Percentiles rank a stretch among this genome's conserved stretches.
These are phyloP conservation scores for Strix occidentalis DNA, from an alignment of 2,797 vertebrate genomes.

Conservation along the genomic window DNA sequence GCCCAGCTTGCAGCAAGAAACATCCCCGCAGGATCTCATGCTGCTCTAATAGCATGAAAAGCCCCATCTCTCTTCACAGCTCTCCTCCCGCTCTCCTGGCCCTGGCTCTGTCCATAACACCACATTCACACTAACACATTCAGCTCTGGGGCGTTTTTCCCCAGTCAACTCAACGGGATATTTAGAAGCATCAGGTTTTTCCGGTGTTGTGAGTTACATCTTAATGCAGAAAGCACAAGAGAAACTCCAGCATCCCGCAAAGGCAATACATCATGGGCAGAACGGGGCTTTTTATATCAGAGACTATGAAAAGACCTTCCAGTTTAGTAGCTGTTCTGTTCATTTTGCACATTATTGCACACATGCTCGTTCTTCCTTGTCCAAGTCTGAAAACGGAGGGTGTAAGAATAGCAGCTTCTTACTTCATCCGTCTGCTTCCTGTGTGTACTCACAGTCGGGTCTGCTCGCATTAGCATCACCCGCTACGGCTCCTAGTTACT, in stretches of 20 bases:
- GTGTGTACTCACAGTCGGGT: not conserved
- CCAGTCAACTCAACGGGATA: not conserved
- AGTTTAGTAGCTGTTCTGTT: constrained; percentile 31
- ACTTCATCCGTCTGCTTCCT: constrained; percentile 50
- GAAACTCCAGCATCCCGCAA: not conserved
- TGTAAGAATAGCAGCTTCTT: constrained; percentile 44
- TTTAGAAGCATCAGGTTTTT: not conserved
- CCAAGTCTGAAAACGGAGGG: not conserved
- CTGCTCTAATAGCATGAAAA: not conserved
- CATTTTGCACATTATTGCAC: not conserved
- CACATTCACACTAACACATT: not conserved
- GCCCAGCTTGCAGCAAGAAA: not conserved
- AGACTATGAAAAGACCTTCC: constrained; percentile 33
- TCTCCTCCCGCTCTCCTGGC: not conserved
- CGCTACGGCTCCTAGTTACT: not conserved
- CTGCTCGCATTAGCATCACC: not conserved
- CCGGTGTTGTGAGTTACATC: not conserved
- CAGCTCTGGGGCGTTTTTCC: not conserved
- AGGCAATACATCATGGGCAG: not conserved
- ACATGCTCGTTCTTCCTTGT: not conserved
- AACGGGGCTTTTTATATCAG: constrained; percentile 3
- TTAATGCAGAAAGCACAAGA: not conserved
- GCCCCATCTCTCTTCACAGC: not conserved
- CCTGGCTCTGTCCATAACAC: not conserved
- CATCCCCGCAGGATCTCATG: rapidly evolving